Evolutionary conservation across 2,888 invertebrate species (phyloP).

Genomic region (Sphaerophoria taeniata): DNA sequence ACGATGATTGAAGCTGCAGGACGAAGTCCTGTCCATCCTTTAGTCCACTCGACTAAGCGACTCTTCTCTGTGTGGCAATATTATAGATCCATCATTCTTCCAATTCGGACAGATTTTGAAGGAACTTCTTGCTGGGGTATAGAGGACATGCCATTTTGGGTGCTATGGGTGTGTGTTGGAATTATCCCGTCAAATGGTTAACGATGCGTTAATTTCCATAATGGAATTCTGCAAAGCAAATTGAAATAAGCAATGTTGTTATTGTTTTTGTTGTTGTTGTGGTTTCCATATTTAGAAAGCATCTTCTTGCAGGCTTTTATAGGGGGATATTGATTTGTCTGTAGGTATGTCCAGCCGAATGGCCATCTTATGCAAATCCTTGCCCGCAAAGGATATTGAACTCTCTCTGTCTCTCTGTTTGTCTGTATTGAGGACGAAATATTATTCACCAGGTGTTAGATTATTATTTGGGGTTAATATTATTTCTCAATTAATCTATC

Average conservation of each 20-base stretch:
- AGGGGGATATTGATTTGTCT: neutral
- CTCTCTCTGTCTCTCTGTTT: neutral
- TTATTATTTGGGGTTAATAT: constrained; percentile 65
- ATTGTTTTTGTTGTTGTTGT: constrained; percentile 25
- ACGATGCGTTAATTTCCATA: constrained; percentile 80
- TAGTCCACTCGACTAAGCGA: constrained; percentile 5
- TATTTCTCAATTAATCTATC: constrained; percentile 64
- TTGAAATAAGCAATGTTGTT: constrained; percentile 61
- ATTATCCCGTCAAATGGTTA: constrained; percentile 79
- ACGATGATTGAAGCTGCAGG: constrained; percentile 64
- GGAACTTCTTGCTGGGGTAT: constrained; percentile 14
- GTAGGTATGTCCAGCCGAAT: constrained; percentile 27
- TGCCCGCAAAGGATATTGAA: constrained; percentile 52
- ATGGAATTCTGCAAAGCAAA: constrained; percentile 76
- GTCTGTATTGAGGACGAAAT: constrained; percentile 27
- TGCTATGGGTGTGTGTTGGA: constrained; percentile 47
- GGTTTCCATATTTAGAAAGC: neutral
- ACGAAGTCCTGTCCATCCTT: constrained; percentile 53
- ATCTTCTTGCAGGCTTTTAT: neutral
- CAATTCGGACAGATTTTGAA: constrained; percentile 37
- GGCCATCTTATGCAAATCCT: constrained; percentile 56
- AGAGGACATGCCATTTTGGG: constrained; percentile 22
- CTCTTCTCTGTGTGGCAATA: neutral
- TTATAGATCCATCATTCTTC: constrained; percentile 70
- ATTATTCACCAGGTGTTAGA: constrained; percentile 19